Evolutionary conservation across 2,797 vertebrate genomes (phyloP), one percentile per base, ranked within the genome.

Genomic region (Linurgus olivaceus): DNA sequence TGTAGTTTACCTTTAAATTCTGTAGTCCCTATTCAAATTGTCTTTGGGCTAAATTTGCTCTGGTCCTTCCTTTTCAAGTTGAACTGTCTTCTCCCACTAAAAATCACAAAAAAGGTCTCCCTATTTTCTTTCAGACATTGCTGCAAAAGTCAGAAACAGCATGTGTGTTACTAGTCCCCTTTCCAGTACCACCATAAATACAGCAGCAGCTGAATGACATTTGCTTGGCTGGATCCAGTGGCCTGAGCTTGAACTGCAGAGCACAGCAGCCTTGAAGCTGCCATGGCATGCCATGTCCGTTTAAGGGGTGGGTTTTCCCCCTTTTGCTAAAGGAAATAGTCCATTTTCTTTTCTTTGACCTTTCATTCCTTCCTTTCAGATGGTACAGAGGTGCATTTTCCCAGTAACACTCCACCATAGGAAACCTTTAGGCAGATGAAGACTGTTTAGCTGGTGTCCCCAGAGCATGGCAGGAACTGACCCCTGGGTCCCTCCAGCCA

Each of bases 401-500:
- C 35, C 57, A 28, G 7, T 19, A 28, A 13, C 35, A 38, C 6
- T 28, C 35, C 25, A 9, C 17, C 57, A 28, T 17, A 38, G 35
- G 57, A 38, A 28, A 3, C 25, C 35, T 18, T 26, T 13, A 38
- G 17, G 57, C 11, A 59, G 17, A 38, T 38, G 35, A 59, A 8
- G 24, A 2, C 23, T 28, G 7, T 21, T 51, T 1, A 50, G 7
- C 26, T 44, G 40, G 1, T 52, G 20, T 55, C 28, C 33, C 13
- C 66, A 40, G 31, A 3, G 8, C 35, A 13, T 1, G 45, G 65
- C 54, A n/a, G 21, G 19, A n/a, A 3, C 4, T 16, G 45, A 4
- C 25, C 7, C 3, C 0, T 0, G 3, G 38, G 33, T 65, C 17
- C 29, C 25, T 40, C 19, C 25, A 25, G 35, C 33, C 54, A 25